A percentile compares a stretch with the other conserved stretches of the same genome.
Conservation (phyloP, 2,888 invertebrate genomes). For the Caenorhabditis panamensis region DNA sequence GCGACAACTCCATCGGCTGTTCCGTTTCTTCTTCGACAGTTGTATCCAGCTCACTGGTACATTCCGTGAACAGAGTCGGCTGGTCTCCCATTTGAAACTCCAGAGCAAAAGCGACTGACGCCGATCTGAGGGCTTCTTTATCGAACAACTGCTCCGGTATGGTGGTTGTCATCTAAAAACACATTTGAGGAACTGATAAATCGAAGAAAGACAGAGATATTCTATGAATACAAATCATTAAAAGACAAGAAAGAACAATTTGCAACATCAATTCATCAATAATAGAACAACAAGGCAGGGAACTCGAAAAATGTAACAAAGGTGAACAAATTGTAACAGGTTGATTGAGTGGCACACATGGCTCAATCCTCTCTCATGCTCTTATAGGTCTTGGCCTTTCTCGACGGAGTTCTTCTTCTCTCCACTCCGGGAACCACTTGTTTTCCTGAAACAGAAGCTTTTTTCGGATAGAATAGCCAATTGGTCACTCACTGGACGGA, state of each 20-base stretch:
- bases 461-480: too few species aligned
- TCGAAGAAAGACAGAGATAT: not conserved
- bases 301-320: conserved; percentile 3
- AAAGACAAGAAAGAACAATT: conserved; percentile 9
- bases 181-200: conserved; percentile 18
- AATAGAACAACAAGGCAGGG: too few species aligned
- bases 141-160: too few species aligned
- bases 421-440: conserved; percentile 4
- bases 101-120: conserved; percentile 19
- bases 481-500: conserved; percentile 9
- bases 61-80: not conserved
- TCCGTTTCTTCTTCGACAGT: not conserved
- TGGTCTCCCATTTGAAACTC: conserved; percentile 11
- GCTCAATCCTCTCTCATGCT: conserved; percentile 13
- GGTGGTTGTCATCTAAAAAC: not conserved
- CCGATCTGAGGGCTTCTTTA: not conserved
- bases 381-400: conserved; percentile 42
- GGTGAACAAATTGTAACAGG: conserved; percentile 16
- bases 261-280: not conserved
- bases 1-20: not conserved
- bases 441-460: conserved; percentile 23
- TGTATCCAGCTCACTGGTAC: not conserved
- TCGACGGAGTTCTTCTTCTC: conserved; percentile 43
- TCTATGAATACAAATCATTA: not conserved
- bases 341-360: not conserved